Evolutionary conservation across 2,888 invertebrate species (phyloP), one percentile per base, ranked within the genome.

Genomic region (Embidobia sp.): DNA sequence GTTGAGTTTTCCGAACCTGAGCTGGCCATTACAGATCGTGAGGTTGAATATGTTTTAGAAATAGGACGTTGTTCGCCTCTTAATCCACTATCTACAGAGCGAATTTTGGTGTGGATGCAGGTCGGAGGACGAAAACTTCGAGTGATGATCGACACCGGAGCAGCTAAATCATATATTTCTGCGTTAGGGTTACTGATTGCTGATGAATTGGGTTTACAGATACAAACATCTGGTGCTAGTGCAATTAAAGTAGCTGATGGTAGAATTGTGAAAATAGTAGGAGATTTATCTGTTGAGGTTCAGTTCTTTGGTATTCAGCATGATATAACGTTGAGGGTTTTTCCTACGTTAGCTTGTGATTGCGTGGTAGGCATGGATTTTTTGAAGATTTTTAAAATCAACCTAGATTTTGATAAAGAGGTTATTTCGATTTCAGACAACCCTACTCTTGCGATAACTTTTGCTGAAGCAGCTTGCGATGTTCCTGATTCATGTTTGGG

Each of bases 241-340:
- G n/a, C 29, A n/a, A 19, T 42, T 18, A 42, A 19, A 19, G 18
- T 42, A n/a, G 42, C 42, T n/a, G 19, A 42, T 19, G 42, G 42
- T 19, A 2, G 19, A 1, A 4, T 42, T n/a, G 42, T 19, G 10
- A 10, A 19, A 2, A 8, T 42, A 4, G 2, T 15, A 1, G 42
- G 42, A 1, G 42, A 42, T 5, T n/a, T 42, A 2, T 10, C 18
- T 1, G 2, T 42, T 1, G 19, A 18, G 1, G n/a, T 42, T 4
- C 2, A 1, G 1, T 19, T 42, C 1, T 6, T 15, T 42, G 42
- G 42, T 4, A n/a, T 42, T 5, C 1, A 8, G 3, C 2, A 42
- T 5, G 6, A 42, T 18, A 19, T 42, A 10, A 19, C n/a, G n/a
- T 42, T 8, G 2, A 3, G 42, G 19, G 10, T 42, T n/a, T 2